Evolutionary conservation across 2,113 vertebrate genomes (phyloP).

Genomic region (Ammodytes marinus): DNA sequence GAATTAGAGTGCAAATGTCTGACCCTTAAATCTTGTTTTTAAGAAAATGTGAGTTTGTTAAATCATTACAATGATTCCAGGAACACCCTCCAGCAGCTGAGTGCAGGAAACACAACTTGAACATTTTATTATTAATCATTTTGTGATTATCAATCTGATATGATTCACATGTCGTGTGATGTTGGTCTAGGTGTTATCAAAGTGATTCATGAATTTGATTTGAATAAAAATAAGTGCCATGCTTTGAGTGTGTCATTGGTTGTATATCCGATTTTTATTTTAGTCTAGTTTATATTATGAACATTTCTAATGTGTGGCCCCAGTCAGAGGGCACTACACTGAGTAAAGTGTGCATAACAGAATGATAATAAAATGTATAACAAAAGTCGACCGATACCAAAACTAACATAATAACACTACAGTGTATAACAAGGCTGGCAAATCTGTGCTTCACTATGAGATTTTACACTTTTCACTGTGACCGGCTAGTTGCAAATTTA

Average conservation of each 20-base stretch:
- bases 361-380: not conserved
- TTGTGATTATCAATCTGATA: constrained; percentile 58
- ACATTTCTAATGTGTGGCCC: not conserved
- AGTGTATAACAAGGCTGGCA: not conserved
- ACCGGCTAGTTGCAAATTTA: no score
- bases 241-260: constrained; percentile 26
- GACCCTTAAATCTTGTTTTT: constrained; percentile 39
- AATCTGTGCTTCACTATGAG: not conserved
- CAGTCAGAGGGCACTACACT: not conserved
- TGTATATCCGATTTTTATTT: not conserved
- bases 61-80: constrained; percentile 46
- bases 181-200: constrained; percentile 57
- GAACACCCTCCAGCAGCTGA: constrained; percentile 32
- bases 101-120: constrained; percentile 37
- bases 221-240: constrained; percentile 85
- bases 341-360: not conserved
- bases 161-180: constrained; percentile 48
- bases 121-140: constrained; percentile 63
- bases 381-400: not conserved
- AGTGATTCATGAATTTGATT: constrained; percentile 75
- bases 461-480: not conserved
- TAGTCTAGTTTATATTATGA: not conserved
- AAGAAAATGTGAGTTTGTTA: constrained; percentile 40
- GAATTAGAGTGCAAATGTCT: constrained; percentile 19
- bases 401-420: not conserved